Percentiles rank a stretch among this genome's conserved stretches.
Conservation (phyloP, 1,140 invertebrate genomes). For the Leptopilina clavipes region DNA sequence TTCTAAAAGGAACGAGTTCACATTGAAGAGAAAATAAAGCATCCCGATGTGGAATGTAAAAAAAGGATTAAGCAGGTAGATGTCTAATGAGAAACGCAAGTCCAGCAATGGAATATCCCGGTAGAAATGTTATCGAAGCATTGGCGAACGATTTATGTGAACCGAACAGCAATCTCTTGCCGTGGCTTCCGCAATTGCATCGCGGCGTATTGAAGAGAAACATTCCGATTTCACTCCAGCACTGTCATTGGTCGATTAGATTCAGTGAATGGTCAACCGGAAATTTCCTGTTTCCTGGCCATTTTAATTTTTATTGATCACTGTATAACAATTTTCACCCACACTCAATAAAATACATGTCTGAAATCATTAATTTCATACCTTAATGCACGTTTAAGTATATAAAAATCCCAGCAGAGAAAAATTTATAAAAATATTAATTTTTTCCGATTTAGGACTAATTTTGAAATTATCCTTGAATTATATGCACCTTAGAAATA, state of each 20-base stretch:
- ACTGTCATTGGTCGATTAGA: conserved; percentile 29
- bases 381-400: too few species aligned
- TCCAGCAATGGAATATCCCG: conserved; percentile 39
- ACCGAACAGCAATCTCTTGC: conserved; percentile 37
- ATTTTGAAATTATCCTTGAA: not conserved
- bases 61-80: conserved; percentile 37
- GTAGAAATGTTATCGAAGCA: conserved; percentile 44
- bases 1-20: conserved; percentile 22
- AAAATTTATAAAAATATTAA: too few species aligned
- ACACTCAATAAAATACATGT: not conserved
- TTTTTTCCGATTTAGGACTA: too few species aligned
- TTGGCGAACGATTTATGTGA: conserved; percentile 47
- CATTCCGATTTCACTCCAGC: conserved; percentile 51
- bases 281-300: conserved; percentile 3
- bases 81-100: conserved; percentile 45
- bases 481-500: not conserved
- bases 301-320: not conserved
- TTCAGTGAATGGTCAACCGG: conserved; percentile 16
- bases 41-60: conserved; percentile 39
- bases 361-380: not conserved
- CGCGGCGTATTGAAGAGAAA: conserved; percentile 25
- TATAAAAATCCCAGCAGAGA: too few species aligned
- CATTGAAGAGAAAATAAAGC: conserved; percentile 17
- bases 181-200: conserved; percentile 57
- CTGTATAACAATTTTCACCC: not conserved